phyloP scores from a whole-genome alignment of 2,113 vertebrate species.

The Polypterus bichir region DNA sequence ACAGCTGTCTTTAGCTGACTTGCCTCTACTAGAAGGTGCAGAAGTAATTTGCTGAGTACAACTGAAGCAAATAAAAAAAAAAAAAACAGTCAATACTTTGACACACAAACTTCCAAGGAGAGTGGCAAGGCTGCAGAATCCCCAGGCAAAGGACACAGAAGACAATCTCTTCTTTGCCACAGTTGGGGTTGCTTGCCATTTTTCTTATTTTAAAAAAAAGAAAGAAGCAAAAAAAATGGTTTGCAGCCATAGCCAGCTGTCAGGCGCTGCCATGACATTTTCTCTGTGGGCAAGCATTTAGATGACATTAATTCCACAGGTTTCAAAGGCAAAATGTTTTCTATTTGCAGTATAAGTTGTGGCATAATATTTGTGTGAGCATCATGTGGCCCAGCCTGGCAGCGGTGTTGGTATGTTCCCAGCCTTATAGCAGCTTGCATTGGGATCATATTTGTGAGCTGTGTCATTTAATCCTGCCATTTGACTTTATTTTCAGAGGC shows the following conservation, averaged over 20 bases:
- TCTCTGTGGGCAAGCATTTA: slow-evolving; percentile 11
- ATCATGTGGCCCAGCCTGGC: neutral
- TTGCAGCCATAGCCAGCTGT: slow-evolving; percentile 5
- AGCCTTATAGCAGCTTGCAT: slow-evolving; percentile 3
- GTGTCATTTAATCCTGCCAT: neutral
- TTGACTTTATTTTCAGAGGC: neutral
- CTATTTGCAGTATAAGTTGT: slow-evolving; percentile 3
- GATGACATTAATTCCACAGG: slow-evolving; percentile 7
- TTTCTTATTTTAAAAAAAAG: too few relatives aligned
- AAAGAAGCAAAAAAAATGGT: neutral
- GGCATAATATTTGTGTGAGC: neutral
- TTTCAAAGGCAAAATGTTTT: neutral
- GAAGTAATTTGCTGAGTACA: too few relatives aligned
- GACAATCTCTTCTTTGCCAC: too few relatives aligned
- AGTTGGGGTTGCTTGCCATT: too few relatives aligned
- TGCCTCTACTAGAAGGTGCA: too few relatives aligned
- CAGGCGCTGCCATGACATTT: too few relatives aligned
- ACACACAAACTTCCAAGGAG: too few relatives aligned
- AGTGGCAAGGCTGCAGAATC: too few relatives aligned
- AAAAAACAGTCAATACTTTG: too few relatives aligned
- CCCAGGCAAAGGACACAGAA: too few relatives aligned
- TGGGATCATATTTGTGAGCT: neutral
- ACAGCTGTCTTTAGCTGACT: too few relatives aligned
- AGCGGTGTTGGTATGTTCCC: neutral
- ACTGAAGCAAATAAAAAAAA: too few relatives aligned